phyloP scores from a whole-genome alignment of 2,113 vertebrate species.

The Gallinago undulata region DNA sequence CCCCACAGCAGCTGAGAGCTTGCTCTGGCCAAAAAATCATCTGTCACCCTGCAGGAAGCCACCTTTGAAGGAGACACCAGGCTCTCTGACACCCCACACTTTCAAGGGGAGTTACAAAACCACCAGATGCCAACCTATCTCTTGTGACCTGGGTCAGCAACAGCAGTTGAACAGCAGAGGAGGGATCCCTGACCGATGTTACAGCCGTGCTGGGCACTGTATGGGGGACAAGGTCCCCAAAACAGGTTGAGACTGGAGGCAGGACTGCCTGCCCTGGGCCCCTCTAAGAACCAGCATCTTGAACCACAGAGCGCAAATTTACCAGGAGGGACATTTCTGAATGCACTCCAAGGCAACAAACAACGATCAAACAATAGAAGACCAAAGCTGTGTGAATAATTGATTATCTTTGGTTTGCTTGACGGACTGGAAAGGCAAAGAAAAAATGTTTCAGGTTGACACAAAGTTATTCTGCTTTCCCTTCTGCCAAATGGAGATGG shows the following conservation, averaged over 20 bases:
- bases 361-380: slow-evolving; percentile 22
- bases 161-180: neutral
- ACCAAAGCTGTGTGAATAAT: slow-evolving; percentile 52
- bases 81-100: neutral
- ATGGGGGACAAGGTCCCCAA: neutral
- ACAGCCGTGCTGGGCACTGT: neutral
- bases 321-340: slow-evolving; percentile 1
- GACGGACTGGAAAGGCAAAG: slow-evolving; percentile 39
- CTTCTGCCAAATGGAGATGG: neutral
- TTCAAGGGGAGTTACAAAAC: neutral
- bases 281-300: neutral
- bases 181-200: neutral
- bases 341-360: neutral
- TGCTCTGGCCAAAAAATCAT: neutral
- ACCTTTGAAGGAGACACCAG: neutral
- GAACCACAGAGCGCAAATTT: neutral
- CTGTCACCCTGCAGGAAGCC: neutral
- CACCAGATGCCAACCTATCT: accelerated
- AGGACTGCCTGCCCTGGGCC: neutral
- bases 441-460: slow-evolving; percentile 54
- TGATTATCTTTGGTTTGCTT: slow-evolving; percentile 53
- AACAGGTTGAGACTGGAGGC: neutral
- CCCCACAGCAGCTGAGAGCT: neutral
- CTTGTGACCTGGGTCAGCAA: neutral
- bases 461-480: slow-evolving; percentile 33